A percentile compares a stretch with the other conserved stretches of the same genome.
phyloP scores from a whole-genome alignment of 2,113 vertebrate genomes.

The Morone saxatilis region DNA sequence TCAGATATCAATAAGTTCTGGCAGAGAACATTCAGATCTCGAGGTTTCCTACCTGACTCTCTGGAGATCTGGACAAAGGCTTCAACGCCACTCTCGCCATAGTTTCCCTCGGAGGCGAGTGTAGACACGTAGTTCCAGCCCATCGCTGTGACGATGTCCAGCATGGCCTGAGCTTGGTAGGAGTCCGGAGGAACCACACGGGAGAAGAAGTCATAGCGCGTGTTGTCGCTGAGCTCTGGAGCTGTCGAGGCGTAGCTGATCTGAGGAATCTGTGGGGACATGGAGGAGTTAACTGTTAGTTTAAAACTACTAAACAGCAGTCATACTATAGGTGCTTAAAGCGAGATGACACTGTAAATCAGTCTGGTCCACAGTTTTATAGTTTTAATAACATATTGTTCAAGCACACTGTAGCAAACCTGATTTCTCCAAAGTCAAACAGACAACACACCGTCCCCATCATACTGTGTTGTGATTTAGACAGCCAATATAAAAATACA shows the following conservation, averaged over 20 bases:
- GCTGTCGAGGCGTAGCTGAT: constrained; percentile 99
- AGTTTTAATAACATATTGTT: not conserved
- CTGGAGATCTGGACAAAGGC: constrained; percentile 97
- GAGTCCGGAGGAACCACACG: constrained; percentile 97
- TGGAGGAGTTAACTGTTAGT: not conserved
- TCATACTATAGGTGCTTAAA: not conserved
- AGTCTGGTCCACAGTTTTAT: not conserved
- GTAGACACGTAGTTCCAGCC: constrained; percentile 98
- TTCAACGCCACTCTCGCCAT: constrained; percentile 96
- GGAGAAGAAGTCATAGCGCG: constrained; percentile 97
- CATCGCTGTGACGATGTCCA: constrained; percentile 94
- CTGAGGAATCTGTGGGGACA: constrained; percentile 93
- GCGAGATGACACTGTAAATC: not conserved
- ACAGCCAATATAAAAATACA: too few species aligned
- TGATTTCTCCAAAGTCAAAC: not conserved
- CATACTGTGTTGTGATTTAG: too few species aligned
- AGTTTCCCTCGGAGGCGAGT: constrained; percentile 95
- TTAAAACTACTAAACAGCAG: not conserved
- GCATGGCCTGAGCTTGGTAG: constrained; percentile 98
- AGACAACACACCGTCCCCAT: too few species aligned
- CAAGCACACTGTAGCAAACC: not conserved
- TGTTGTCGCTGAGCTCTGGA: constrained; percentile 97
- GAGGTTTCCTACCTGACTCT: constrained; percentile 78
- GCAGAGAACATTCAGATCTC: too few species aligned
- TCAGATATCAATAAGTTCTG: too few species aligned